Conservation (phyloP, 1,140 invertebrate species). For the Lepidurus couesii region DNA sequence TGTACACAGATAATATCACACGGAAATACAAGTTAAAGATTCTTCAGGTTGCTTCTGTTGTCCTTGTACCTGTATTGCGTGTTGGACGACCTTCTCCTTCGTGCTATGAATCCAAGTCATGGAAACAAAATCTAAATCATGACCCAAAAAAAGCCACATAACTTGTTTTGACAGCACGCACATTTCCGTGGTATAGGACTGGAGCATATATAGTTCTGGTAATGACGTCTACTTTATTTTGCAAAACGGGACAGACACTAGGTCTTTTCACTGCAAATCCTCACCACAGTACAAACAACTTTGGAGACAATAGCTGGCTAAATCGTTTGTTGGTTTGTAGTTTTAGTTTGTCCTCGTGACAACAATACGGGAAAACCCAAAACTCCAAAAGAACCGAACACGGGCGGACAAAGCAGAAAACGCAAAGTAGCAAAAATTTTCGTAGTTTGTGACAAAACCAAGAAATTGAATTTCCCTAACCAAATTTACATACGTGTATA, state of each 20-base stretch:
- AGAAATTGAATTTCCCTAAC: background rate
- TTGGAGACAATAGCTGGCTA: slow-evolving; percentile 5
- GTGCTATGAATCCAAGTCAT: too few relatives aligned
- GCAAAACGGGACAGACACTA: slow-evolving; percentile 14
- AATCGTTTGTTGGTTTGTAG: background rate
- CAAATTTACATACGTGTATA: background rate
- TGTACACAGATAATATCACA: background rate
- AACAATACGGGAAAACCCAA: background rate
- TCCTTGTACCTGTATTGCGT: too few relatives aligned
- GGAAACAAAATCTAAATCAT: too few relatives aligned
- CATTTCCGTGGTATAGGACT: too few relatives aligned
- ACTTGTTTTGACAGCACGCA: too few relatives aligned
- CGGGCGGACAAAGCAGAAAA: background rate
- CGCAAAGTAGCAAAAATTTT: background rate
- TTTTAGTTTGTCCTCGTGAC: background rate
- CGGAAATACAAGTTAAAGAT: background rate
- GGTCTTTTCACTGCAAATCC: slow-evolving; percentile 21
- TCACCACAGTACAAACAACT: background rate
- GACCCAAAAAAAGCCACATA: too few relatives aligned
- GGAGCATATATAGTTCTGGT: background rate
- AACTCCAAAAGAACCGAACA: background rate
- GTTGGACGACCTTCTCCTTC: too few relatives aligned
- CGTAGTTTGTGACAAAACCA: background rate
- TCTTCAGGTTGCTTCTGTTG: background rate
- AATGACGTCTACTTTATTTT: slow-evolving; percentile 22